phyloP scores from a whole-genome alignment of 1,140 invertebrate species.

The Pentalonia nigronervosa region DNA sequence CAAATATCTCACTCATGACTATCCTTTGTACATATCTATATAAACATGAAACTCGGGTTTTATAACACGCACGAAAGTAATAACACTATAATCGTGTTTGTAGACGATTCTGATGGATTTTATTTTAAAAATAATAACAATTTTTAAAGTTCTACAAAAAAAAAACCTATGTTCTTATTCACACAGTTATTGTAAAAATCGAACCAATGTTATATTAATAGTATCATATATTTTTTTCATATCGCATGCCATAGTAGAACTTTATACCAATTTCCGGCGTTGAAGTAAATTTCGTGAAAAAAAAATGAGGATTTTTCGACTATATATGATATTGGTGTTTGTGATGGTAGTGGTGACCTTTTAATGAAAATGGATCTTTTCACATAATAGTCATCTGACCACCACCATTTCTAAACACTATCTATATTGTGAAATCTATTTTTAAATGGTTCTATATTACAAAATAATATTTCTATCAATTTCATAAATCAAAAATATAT shows the following conservation, averaged over 20 bases:
- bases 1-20: background rate
- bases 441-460: background rate
- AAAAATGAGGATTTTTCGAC: background rate
- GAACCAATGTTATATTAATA: background rate
- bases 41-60: background rate
- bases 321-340: background rate
- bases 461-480: background rate
- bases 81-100: background rate
- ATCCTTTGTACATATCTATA: background rate
- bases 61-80: conserved; percentile 3
- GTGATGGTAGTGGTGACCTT: background rate
- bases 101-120: background rate
- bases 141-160: background rate
- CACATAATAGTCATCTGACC: background rate
- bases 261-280: background rate
- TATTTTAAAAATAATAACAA: conserved; percentile 1
- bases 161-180: background rate
- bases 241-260: background rate
- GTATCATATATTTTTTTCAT: background rate
- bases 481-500: background rate
- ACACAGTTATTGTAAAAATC: background rate
- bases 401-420: background rate
- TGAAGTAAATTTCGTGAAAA: background rate
- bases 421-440: background rate
- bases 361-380: background rate